These are phyloP conservation scores for Ellobium chinense DNA, from an alignment of 2,888 invertebrate species.

Conservation along the genomic window DNA sequence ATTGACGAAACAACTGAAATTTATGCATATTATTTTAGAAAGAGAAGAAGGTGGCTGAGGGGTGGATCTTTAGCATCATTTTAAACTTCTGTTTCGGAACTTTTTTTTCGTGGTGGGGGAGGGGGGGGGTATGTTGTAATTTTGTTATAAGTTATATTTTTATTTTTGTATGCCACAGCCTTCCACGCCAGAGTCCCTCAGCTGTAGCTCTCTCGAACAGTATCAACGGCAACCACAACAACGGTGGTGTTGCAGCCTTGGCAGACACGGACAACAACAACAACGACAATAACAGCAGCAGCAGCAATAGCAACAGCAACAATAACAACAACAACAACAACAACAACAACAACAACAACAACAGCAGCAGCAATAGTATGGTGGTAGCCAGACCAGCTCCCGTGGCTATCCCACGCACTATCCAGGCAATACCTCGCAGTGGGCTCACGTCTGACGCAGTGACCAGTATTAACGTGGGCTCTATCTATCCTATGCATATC, in stretches of 20 bases:
- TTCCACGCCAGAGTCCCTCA: no score
- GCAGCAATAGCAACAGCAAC: background rate
- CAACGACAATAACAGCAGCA: background rate
- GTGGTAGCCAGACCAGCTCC: background rate
- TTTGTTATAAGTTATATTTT: no score
- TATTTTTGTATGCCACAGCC: no score
- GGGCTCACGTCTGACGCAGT: background rate
- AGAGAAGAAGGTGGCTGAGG: no score
- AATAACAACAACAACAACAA: background rate
- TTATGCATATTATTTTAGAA: no score
- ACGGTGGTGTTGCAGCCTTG: background rate
- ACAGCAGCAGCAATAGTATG: background rate
- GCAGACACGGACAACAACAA: background rate
- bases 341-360: background rate
- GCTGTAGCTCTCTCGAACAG: no score
- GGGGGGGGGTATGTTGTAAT: no score
- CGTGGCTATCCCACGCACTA: background rate
- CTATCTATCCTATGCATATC: slow-evolving; percentile 1
- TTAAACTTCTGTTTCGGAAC: no score
- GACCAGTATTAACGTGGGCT: background rate
- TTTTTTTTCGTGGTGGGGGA: no score
- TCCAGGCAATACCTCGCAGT: background rate
- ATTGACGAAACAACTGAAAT: no score
- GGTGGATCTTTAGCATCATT: no score
- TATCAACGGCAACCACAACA: no score